Conservation (phyloP, 1,140 invertebrate species). For the Zaprionus ornatus region DNA sequence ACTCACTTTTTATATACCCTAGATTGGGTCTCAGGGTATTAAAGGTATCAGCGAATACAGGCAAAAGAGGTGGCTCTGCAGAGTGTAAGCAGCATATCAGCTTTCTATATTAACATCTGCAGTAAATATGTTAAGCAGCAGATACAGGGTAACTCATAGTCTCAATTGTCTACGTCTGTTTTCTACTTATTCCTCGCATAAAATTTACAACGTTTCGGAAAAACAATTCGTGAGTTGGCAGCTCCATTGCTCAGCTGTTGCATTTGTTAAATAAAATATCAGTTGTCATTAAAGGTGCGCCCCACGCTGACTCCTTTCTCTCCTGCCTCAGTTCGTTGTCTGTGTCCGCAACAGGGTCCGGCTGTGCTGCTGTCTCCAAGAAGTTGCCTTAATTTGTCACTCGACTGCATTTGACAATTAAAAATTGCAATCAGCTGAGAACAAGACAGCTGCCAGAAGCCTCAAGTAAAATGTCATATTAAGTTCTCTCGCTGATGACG, state of each 20-base stretch:
- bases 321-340: neutral
- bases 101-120: neutral
- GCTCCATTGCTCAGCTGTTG: conserved; percentile 68
- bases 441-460: conserved; percentile 42
- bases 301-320: neutral
- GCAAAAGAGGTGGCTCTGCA: neutral
- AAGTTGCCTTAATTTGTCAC: conserved; percentile 69
- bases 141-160: neutral
- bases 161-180: neutral
- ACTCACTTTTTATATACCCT: neutral
- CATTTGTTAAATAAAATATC: conserved; percentile 77
- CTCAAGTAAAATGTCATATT: conserved; percentile 39
- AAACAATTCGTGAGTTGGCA: conserved; percentile 64
- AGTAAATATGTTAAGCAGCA: neutral
- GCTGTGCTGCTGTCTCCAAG: neutral
- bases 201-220: conserved; percentile 62
- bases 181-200: conserved; percentile 20
- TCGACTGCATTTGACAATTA: conserved; percentile 77
- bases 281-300: conserved; percentile 71
- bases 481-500: conserved; percentile 23
- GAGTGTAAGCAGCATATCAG: neutral
- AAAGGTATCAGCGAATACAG: neutral
- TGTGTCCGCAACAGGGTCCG: neutral
- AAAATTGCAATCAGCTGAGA: conserved; percentile 64
- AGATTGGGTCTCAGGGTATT: neutral